Conservation (phyloP, 92 coral and sea anemone species). For the Siderastrea radians region DNA sequence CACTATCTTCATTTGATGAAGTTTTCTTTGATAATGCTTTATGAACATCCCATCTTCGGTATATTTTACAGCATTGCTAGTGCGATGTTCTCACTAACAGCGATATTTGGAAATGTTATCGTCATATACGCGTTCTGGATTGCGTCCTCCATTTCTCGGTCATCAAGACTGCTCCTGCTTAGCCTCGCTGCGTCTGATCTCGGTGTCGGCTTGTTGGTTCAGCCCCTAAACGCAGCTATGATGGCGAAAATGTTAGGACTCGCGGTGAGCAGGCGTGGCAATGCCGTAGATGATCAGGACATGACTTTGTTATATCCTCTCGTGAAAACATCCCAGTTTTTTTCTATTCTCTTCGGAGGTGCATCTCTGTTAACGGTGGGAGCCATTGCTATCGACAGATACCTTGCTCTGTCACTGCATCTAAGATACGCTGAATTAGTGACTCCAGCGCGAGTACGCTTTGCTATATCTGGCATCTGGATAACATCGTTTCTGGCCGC, state of each 20-base stretch:
- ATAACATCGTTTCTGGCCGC: background rate
- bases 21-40: background rate
- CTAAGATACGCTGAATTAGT: conserved; percentile 5
- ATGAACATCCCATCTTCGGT: conserved; percentile 9
- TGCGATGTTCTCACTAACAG: background rate
- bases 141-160: background rate
- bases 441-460: background rate
- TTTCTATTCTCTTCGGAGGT: background rate
- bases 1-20: background rate
- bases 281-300: background rate
- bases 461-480: conserved; percentile 11
- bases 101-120: conserved; percentile 5
- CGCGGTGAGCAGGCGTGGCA: background rate
- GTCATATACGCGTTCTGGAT: background rate
- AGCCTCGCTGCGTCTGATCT: conserved; percentile 24
- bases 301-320: background rate
- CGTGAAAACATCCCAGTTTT: background rate
- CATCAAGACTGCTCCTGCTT: conserved; percentile 1
- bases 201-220: conserved; percentile 10
- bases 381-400: conserved; percentile 15
- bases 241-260: background rate
- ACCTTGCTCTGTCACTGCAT: conserved; percentile 16
- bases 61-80: background rate
- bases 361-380: background rate
- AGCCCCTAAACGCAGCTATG: background rate